Evolutionary conservation across 2,113 vertebrate species (phyloP).

Genomic region (Larimichthys crocea): DNA sequence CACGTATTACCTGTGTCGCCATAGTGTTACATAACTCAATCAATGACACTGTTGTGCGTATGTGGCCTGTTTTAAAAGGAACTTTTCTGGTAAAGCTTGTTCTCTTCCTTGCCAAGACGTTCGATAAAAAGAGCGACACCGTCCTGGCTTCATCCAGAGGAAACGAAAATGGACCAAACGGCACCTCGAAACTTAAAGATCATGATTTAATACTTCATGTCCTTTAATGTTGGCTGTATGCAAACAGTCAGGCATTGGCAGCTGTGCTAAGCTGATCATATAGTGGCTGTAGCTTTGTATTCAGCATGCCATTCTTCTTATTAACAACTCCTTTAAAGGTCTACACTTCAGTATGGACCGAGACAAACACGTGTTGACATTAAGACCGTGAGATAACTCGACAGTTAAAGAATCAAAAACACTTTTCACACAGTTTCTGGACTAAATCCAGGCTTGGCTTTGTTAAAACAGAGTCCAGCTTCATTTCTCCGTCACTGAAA

Average conservation of each 20-base stretch:
- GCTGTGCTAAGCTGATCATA: conserved; percentile 1
- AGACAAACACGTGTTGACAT: neutral
- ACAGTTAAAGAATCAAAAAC: neutral
- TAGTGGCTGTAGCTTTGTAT: neutral
- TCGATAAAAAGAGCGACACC: neutral
- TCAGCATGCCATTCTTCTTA: neutral
- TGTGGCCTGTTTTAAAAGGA: neutral
- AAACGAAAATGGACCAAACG: neutral
- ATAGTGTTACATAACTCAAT: too few relatives aligned
- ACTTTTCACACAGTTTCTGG: neutral
- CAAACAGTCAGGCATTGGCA: too few relatives aligned
- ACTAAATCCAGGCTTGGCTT: too few relatives aligned
- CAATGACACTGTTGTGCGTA: neutral
- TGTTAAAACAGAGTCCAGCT: neutral
- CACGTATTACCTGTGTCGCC: too few relatives aligned
- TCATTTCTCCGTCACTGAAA: too few relatives aligned
- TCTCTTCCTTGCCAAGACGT: neutral
- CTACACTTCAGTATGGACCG: neutral
- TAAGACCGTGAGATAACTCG: neutral
- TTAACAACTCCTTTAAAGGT: neutral
- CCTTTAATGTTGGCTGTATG: neutral
- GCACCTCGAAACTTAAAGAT: neutral
- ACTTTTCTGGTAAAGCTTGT: neutral
- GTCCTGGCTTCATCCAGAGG: neutral
- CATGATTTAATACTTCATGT: neutral